Evolutionary conservation across 2,113 vertebrate species (phyloP).

Genomic region (Sterna hirundo): DNA sequence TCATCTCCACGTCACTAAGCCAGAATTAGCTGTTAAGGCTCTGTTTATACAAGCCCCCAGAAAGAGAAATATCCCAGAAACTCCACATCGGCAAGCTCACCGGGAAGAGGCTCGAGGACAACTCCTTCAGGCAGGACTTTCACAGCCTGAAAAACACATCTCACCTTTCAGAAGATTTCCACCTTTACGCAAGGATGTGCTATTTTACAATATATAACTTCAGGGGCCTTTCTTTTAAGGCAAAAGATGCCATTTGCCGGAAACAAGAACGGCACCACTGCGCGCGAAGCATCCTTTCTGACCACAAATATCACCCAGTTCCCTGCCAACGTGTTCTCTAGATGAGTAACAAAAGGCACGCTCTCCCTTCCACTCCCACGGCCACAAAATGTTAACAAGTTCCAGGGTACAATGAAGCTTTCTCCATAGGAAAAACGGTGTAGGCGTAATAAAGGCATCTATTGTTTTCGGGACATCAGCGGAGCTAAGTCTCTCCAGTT

Average conservation of each 20-base stretch:
- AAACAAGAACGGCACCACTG: not conserved
- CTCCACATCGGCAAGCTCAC: no score
- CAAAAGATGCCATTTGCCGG: not conserved
- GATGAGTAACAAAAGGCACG: not conserved
- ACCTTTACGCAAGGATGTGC: not conserved
- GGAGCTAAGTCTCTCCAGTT: not conserved
- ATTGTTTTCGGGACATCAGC: not conserved
- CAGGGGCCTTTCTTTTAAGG: not conserved
- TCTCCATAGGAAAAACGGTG: not conserved
- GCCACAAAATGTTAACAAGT: not conserved
- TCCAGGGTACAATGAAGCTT: not conserved
- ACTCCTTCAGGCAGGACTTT: not conserved
- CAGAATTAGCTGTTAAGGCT: not conserved
- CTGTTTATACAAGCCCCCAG: not conserved
- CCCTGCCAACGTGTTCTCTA: not conserved
- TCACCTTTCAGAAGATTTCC: not conserved
- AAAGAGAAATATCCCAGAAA: not conserved
- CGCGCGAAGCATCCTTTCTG: not conserved
- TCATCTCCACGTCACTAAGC: not conserved
- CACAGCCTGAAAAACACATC: not conserved
- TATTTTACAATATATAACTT: accelerated
- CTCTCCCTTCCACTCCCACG: not conserved
- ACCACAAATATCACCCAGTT: not conserved
- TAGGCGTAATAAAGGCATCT: not conserved
- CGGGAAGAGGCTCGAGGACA: not conserved